Evolutionary conservation across 2,113 vertebrate genomes (phyloP).

Genomic region (Dicaeum eximium): DNA sequence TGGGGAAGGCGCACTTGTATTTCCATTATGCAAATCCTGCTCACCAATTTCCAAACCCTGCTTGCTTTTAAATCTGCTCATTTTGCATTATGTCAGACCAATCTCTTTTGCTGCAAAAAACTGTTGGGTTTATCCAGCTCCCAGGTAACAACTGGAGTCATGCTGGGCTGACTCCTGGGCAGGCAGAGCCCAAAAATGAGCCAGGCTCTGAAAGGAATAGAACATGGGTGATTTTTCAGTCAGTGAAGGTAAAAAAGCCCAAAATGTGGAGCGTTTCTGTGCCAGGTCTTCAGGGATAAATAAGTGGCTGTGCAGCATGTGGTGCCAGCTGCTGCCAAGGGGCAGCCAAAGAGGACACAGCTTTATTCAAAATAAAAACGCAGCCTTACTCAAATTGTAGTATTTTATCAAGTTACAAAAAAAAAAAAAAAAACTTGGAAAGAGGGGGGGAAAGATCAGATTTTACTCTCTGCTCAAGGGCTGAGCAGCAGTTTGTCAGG

Average conservation of each 20-base stretch:
- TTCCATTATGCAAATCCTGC: background rate
- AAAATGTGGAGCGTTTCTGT: background rate
- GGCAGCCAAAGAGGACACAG: background rate
- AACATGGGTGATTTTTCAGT: background rate
- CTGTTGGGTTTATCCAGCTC: fast-evolving
- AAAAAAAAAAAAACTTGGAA: background rate
- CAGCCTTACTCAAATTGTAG: background rate
- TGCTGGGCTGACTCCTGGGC: background rate
- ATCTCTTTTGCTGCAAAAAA: background rate
- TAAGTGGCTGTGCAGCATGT: background rate
- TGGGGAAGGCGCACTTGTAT: background rate
- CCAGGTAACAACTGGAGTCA: background rate
- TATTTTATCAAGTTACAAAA: background rate
- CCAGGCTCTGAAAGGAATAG: background rate
- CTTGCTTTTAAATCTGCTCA: background rate
- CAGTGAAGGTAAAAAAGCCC: background rate
- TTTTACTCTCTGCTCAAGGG: background rate
- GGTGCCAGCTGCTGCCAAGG: background rate
- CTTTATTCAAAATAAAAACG: background rate
- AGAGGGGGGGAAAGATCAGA: background rate
- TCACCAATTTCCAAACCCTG: background rate
- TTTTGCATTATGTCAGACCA: background rate
- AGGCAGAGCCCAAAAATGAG: background rate
- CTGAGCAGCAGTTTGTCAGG: background rate
- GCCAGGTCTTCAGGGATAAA: background rate